A percentile compares a stretch with the other conserved stretches of the same genome.
Conservation (phyloP, 2,113 vertebrate species). For the Acanthisitta chloris region DNA sequence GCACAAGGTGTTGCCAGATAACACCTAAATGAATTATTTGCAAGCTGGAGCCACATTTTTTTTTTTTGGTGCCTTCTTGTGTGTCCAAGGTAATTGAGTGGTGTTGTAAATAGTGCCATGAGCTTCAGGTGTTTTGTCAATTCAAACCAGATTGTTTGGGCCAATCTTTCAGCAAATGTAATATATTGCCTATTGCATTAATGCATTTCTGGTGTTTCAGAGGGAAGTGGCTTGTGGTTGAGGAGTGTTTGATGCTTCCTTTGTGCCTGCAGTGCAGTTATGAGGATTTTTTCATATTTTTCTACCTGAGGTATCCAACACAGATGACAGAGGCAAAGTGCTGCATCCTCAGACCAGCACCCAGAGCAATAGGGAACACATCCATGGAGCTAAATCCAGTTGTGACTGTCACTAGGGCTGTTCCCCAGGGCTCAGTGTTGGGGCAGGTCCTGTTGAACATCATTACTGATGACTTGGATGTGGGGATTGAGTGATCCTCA, state of each 20-base stretch:
- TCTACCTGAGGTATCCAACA: neutral
- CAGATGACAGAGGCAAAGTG: fast-evolving
- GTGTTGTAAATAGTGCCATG: neutral
- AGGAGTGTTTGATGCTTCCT: neutral
- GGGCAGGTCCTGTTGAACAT: no score
- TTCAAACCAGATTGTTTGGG: neutral
- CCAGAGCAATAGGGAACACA: fast-evolving
- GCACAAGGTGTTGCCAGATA: neutral
- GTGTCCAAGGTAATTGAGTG: neutral
- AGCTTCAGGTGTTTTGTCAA: neutral
- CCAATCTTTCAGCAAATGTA: neutral
- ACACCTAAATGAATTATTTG: neutral
- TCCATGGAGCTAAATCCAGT: no score
- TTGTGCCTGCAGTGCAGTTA: neutral
- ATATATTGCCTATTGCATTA: neutral
- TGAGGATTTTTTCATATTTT: neutral
- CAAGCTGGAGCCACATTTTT: neutral
- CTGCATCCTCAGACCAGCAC: neutral
- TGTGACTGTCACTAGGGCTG: no score
- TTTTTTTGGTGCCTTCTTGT: neutral
- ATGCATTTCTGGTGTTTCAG: neutral
- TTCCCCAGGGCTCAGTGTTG: no score
- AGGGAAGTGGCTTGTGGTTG: neutral
- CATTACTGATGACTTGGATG: no score
- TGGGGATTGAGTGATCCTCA: no score